Base-by-base conservation (phyloP, 1,140 invertebrate species). In the Varroa destructor region DNA sequence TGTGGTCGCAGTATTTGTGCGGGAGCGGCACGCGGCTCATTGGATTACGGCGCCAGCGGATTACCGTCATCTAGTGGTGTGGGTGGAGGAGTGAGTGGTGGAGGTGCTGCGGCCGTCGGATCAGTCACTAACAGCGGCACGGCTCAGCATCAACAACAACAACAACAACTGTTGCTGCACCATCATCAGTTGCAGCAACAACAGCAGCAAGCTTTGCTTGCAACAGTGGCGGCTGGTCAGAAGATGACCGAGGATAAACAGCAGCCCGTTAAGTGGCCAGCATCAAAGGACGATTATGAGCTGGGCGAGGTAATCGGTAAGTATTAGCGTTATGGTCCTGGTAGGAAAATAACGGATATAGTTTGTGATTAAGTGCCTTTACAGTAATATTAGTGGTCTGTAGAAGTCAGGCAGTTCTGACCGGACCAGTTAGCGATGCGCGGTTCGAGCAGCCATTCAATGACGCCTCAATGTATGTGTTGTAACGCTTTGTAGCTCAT, bases 251-350 rank as follows among this genome's bases (percentile, higher is more conserved):
- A 67, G 37, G 61, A 67, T 37, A 67, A 67, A 37, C 40, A n/a
- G 40, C 40, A 67, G 40, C 40, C 61, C 46, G 40, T 67, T 2
- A 67, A 67, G 74, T 96, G 93, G 93, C 88, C 92, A 72, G 95
- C 93, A 82, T 86, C 85, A 76, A 89, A 91, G 80, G 89, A 95
- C 77, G 90, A 93, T 78, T 97, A 96, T 82, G 91, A 94, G 81
- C 83, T 97, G 73, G 86, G 87, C 77, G 91, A 96, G 83, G 89
- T 96, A 77, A 96, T 97, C 77, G 93, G 93, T 89, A 82, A 85
- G 82, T 79, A 46, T 67, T 40, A 51, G 46, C 8, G 46, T 5
- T 8, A 5, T 51, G 46, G 46, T 5, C 46, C 8, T 51, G 46
- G 46, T 51, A 8, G 3, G 46, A 8, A 51, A 8, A 51, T 25